Conservation (phyloP, 2,888 invertebrate genomes). For the Dascillus cervinus region DNA sequence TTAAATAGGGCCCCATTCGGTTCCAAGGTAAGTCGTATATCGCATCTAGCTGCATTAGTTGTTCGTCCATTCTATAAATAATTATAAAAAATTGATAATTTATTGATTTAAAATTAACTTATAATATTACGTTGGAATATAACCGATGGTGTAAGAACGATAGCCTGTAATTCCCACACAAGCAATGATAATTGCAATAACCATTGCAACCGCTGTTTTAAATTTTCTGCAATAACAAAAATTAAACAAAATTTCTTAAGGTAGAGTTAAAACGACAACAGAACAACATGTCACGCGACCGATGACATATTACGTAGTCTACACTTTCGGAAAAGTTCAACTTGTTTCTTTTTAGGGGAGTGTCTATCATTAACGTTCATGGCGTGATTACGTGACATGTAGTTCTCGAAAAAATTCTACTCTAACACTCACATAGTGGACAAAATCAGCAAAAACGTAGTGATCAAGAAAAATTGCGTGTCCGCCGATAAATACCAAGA, state of each 20-base stretch:
- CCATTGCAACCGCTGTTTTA: slow-evolving; percentile 29
- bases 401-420: no score
- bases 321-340: no score
- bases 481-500: slow-evolving; percentile 46
- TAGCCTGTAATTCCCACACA: slow-evolving; percentile 35
- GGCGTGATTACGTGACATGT: no score
- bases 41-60: slow-evolving; percentile 33
- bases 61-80: slow-evolving; percentile 41
- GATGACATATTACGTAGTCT: no score
- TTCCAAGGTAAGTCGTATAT: slow-evolving; percentile 48
- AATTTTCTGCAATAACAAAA: slow-evolving; percentile 36
- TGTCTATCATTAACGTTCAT: no score
- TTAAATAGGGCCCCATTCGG: slow-evolving; percentile 44
- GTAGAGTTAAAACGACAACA: no score
- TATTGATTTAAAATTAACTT: slow-evolving; percentile 2
- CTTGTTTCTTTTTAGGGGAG: no score
- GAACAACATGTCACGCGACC: no score
- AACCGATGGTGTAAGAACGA: slow-evolving; percentile 36
- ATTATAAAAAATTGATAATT: no score
- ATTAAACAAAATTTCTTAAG: no score
- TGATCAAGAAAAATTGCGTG: slow-evolving; percentile 43
- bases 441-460: slow-evolving; percentile 36
- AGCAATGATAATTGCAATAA: slow-evolving; percentile 29
- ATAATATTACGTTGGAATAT: slow-evolving; percentile 44
- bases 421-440: slow-evolving; percentile 38